Evolutionary conservation across 2,797 vertebrate genomes (phyloP).

Genomic region (Melanotaenia boesemani): DNA sequence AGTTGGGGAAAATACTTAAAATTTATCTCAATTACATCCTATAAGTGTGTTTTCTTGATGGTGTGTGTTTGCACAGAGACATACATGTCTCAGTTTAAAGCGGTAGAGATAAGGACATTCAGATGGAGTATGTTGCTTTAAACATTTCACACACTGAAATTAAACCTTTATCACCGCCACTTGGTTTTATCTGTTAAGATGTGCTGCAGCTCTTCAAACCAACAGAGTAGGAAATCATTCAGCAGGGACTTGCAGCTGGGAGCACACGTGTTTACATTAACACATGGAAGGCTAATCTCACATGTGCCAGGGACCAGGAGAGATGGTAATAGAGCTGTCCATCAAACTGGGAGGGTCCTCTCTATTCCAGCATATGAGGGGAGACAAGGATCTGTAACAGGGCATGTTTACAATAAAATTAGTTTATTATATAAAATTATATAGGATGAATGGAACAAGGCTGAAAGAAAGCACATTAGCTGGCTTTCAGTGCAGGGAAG

Average conservation of each 20-base stretch:
- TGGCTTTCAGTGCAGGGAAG: neutral
- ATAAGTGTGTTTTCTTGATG: neutral
- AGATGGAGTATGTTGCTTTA: slow-evolving; percentile 12
- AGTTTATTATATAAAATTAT: slow-evolving; percentile 26
- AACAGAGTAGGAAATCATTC: neutral
- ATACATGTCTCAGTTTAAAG: slow-evolving; percentile 24
- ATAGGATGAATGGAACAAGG: neutral
- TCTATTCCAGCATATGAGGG: slow-evolving; percentile 34
- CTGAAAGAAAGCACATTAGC: neutral
- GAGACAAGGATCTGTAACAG: slow-evolving; percentile 19
- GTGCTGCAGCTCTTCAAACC: slow-evolving; percentile 20
- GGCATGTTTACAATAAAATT: slow-evolving; percentile 14
- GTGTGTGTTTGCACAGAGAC: slow-evolving; percentile 1
- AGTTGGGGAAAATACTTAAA: neutral
- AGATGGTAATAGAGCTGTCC: slow-evolving; percentile 68
- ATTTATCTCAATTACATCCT: neutral
- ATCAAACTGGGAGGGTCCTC: slow-evolving; percentile 63
- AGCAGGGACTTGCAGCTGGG: neutral
- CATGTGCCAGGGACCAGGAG: slow-evolving; percentile 25
- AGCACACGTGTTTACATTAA: slow-evolving; percentile 31
- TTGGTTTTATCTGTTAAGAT: slow-evolving; percentile 33
- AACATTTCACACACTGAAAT: slow-evolving; percentile 45
- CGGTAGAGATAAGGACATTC: slow-evolving; percentile 41
- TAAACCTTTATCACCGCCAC: slow-evolving; percentile 31
- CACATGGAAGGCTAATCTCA: slow-evolving; percentile 37